A percentile compares a stretch with the other conserved stretches of the same genome.
phyloP scores from a whole-genome alignment of 1,140 invertebrate genomes.

The Drosophila pallidifrons region DNA sequence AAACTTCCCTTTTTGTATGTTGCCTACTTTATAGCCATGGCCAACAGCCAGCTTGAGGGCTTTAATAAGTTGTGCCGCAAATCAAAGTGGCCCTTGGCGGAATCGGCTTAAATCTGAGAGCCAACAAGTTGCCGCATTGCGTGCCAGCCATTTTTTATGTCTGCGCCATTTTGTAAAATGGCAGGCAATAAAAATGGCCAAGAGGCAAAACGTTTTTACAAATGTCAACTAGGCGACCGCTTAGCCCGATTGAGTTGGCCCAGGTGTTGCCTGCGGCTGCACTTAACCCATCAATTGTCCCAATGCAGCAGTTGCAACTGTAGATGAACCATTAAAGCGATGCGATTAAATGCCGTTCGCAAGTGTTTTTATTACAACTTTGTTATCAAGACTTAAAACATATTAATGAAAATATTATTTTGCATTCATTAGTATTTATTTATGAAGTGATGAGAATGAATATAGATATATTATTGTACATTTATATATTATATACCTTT shows the following conservation, averaged over 20 bases:
- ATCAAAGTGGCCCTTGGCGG: conserved; percentile 46
- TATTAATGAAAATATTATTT: too few relatives aligned
- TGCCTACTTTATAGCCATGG: not conserved
- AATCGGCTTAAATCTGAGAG: conserved; percentile 33
- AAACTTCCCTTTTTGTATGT: too few relatives aligned
- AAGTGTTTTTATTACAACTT: too few relatives aligned
- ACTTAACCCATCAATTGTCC: conserved; percentile 16
- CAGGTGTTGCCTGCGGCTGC: not conserved
- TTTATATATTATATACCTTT: too few relatives aligned
- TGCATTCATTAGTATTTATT: too few relatives aligned
- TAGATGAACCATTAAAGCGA: not conserved
- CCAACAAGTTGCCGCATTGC: conserved; percentile 75
- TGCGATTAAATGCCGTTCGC: too few relatives aligned
- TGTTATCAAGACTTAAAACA: too few relatives aligned
- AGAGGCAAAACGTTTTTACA: conserved; percentile 30
- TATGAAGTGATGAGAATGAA: too few relatives aligned
- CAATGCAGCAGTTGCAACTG: not conserved
- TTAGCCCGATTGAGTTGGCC: not conserved
- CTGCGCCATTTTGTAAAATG: conserved; percentile 60
- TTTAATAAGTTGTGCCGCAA: conserved; percentile 68
- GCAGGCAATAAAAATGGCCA: conserved; percentile 46
- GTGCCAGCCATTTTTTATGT: conserved; percentile 62
- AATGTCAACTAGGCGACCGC: conserved; percentile 33
- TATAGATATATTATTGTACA: too few relatives aligned
- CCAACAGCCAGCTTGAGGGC: conserved; percentile 32